Conservation (phyloP, 2,113 vertebrate genomes). For the Oxygymnocypris stewartii region DNA sequence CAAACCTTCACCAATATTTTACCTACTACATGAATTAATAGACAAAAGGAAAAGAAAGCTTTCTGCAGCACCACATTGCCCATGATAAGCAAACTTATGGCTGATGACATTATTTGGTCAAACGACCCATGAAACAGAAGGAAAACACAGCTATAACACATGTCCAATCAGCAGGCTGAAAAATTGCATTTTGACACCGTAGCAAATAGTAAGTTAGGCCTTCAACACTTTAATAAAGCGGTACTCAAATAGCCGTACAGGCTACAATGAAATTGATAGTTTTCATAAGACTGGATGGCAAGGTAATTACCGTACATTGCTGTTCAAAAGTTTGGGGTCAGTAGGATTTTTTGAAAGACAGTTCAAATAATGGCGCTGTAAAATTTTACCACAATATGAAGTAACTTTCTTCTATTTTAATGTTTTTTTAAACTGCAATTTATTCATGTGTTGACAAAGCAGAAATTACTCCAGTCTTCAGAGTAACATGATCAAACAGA, state of each 20-base stretch:
- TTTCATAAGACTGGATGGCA: neutral
- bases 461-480: too few species aligned
- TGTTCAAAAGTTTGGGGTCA: neutral
- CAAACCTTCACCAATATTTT: conserved; percentile 5
- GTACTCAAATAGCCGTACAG: too few species aligned
- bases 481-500: too few species aligned
- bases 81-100: neutral
- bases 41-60: neutral
- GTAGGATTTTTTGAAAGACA: neutral
- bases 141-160: neutral
- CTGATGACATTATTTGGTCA: conserved; percentile 14
- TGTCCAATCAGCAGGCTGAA: neutral
- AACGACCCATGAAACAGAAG: neutral
- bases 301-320: neutral
- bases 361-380: neutral
- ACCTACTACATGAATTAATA: conserved; percentile 3
- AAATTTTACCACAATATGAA: neutral
- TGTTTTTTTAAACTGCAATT: neutral
- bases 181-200: neutral
- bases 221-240: neutral
- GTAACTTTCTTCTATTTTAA: neutral
- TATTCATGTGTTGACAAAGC: too few species aligned
- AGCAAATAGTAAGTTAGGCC: neutral
- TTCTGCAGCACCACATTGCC: neutral
- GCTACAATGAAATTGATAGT: neutral